Base-by-base conservation (phyloP, 2,888 invertebrate species). In the Apodemia hepburni region DNA sequence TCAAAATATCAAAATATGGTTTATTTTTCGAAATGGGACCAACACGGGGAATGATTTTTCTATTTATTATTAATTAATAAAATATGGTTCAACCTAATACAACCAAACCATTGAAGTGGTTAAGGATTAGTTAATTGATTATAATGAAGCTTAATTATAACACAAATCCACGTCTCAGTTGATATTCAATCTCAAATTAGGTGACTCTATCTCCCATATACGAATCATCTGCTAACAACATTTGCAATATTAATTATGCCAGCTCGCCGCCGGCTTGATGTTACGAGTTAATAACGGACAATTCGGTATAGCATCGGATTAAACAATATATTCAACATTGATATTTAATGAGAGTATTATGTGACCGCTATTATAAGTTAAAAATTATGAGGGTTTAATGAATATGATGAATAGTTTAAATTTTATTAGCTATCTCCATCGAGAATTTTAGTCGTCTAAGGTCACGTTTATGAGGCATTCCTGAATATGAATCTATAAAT, bases 171-270 rank as follows among this genome's bases (percentile, higher is more conserved):
- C 45, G 27, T 58, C 61, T 61, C 42, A 12, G 61, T 38, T 57
- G 27, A 57, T 58, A 58, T 58, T 61, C 61, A 61, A 58, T 58
- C 58, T 29, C 42, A 58, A 61, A 15, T 58, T 42, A 29, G 35
- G 58, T 54, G 38, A 61, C 29, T 54, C 64, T 22, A 58, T 64
- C 63, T 60, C 42, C 57, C 60, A 64, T 64, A 61, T 66, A 65
- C 66, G 64, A 73, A 68, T 77, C 74, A 81, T 84, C 85, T 84
- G 85, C 84, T 86, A 87, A 88, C 84, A 84, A 86, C 84, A 84
- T 87, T 89, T 88, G 84, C 84, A 88, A 87, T 87, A 88, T 89
- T 88, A 88, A 89, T 87, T 86, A 87, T 82, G 78, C 79, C 78
- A 77, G 74, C 73, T 72, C 73, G 69, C 71, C 71, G 73, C 67